Evolutionary conservation across 2,113 vertebrate species (phyloP), one percentile per base, ranked within the genome.

Genomic region (Vulpes lagopus): DNA sequence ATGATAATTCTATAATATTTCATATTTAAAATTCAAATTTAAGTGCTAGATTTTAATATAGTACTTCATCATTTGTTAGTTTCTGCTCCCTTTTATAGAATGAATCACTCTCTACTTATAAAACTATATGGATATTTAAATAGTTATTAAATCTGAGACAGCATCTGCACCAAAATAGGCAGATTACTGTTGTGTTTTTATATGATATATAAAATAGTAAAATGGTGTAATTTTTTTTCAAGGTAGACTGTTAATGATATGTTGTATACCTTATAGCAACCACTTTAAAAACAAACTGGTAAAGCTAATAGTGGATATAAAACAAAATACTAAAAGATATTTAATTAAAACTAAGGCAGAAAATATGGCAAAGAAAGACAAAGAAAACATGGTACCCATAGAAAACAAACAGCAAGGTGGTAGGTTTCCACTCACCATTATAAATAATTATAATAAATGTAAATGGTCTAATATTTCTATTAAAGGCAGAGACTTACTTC

Each of bases 61-160:
- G 9, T 76, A 30, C 0, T 43, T 96, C 90, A 60, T 78, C 19
- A 55, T 89, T 23, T 84, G 67, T 59, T 23, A 43, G 23, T 65
- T 93, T 89, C 91, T 96, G 6, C 57, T 43, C 5, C 59, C 27
- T 97, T 97, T 27, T 4, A 73, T 6, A 87, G 51, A 55, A 5
- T 87, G 35, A 85, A 65, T 64, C 15, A 84, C 11, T 82, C 32
- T 88, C 27, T 64, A 82, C 53, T 51, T 67, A 51, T 53, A 62
- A 78, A 94, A 64, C 53, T 38, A n/a, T 12, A 59, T 43, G 20
- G 7, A 71, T 94, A 57, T 96, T 71, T 92, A 27, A 20, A 23
- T 60, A 89, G 11, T 43, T 88, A 53, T 84, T 84, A 91, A 81
- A 81, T 51, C 69, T 83, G 38, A 95, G 30, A 94, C 3, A 43